phyloP scores from a whole-genome alignment of 2,113 vertebrate genomes.

The Mus spicilegus region DNA sequence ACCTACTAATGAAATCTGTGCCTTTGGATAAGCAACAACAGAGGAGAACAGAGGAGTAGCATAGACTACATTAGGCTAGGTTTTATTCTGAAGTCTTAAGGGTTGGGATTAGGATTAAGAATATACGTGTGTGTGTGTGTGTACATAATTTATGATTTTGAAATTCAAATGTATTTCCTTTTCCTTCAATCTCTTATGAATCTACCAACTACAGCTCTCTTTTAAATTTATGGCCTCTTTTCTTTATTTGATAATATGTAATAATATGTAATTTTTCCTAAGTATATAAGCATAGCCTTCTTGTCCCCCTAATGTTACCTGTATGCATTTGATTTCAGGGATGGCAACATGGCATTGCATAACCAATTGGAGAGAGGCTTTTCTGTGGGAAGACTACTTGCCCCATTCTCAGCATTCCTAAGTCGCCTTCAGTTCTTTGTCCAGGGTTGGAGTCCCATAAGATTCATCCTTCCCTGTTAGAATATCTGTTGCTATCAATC shows the following conservation, averaged over 20 bases:
- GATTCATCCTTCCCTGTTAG: neutral
- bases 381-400: neutral
- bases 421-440: neutral
- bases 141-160: neutral
- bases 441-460: neutral
- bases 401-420: neutral
- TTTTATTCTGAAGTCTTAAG: slow-evolving; percentile 7
- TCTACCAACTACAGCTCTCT: neutral
- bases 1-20: no score
- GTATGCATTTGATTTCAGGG: neutral
- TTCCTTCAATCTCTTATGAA: neutral
- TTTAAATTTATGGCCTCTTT: neutral
- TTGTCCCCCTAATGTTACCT: neutral
- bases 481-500: neutral
- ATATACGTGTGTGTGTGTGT: neutral
- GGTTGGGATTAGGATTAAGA: neutral
- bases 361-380: fast-evolving
- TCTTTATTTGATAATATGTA: neutral
- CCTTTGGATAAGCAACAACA: neutral
- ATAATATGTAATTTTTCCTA: neutral
- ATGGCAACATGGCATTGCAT: neutral
- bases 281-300: neutral
- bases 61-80: neutral
- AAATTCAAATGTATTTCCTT: neutral
- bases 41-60: neutral